These are phyloP conservation scores for Esperia sulphurella DNA, from an alignment of 2,888 invertebrate species.

Conservation along the genomic window DNA sequence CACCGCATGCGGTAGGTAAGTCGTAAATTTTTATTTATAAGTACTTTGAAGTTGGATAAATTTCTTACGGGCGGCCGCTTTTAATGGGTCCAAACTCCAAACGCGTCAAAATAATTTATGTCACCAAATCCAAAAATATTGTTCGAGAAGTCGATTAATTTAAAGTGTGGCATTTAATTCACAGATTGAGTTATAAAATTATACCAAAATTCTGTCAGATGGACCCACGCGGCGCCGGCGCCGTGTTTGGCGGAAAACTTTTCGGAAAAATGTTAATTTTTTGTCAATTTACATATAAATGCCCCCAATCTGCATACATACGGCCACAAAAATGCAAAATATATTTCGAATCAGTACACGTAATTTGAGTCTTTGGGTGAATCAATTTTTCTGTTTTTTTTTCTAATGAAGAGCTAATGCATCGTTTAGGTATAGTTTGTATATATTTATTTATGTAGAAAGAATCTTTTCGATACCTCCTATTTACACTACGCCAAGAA, in stretches of 20 bases:
- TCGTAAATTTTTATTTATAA: not conserved
- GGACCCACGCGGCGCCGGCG: not conserved
- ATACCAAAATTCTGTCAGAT: constrained; percentile 5
- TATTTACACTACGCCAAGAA: too few species aligned
- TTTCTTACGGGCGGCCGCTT: too few species aligned
- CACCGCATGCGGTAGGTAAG: not conserved
- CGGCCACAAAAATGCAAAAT: not conserved
- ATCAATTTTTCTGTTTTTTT: too few species aligned
- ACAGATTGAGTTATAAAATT: constrained; percentile 16
- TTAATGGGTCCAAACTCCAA: too few species aligned
- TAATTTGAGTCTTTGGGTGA: not conserved
- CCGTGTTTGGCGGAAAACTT: constrained; percentile 4
- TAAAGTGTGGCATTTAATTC: not conserved
- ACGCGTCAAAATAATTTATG: too few species aligned
- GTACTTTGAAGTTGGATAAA: too few species aligned
- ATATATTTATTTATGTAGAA: not conserved
- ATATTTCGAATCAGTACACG: not conserved
- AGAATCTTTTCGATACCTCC: not conserved
- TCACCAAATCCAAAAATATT: too few species aligned
- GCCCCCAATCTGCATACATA: constrained; percentile 17
- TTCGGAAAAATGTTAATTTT: constrained; percentile 12
- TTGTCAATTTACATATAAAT: constrained; percentile 23
- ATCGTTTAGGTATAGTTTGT: not conserved
- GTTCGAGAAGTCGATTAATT: not conserved
- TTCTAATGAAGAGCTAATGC: too few species aligned